phyloP scores from a whole-genome alignment of 2,797 vertebrate genomes.

The Sciurus vulgaris region DNA sequence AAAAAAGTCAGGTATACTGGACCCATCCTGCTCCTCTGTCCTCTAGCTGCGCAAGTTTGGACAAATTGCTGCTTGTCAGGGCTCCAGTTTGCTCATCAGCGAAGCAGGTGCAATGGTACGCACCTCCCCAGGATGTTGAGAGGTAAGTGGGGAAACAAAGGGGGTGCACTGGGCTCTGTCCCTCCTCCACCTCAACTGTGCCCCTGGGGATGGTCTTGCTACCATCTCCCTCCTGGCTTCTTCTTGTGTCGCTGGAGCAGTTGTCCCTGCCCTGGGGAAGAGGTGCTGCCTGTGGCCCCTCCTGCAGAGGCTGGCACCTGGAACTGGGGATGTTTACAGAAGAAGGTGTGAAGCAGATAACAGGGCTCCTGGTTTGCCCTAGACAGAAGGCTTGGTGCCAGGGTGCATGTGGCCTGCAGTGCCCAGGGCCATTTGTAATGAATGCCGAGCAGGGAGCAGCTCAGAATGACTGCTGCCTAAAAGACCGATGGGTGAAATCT shows the following conservation, averaged over 20 bases:
- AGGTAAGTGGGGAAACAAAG: not conserved
- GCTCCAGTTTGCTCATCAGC: not conserved
- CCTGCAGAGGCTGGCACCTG: not conserved
- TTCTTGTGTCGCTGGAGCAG: not conserved
- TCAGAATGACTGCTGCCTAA: not conserved
- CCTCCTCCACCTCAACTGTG: not conserved
- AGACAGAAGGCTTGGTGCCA: not conserved
- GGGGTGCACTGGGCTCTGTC: not conserved
- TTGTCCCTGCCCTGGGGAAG: not conserved
- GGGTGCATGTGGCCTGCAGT: not conserved
- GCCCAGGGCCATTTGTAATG: not conserved
- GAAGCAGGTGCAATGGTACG: not conserved
- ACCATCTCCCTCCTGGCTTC: no score
- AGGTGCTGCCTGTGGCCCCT: not conserved
- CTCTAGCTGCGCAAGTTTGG: not conserved
- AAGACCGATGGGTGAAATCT: not conserved
- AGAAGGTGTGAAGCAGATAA: not conserved
- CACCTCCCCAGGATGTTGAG: not conserved
- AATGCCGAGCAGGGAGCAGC: not conserved
- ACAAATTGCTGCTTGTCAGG: not conserved
- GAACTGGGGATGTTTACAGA: not conserved
- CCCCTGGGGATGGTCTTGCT: not conserved
- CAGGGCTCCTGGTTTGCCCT: not conserved
- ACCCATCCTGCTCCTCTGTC: not conserved
- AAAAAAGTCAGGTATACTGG: not conserved